phyloP scores from a whole-genome alignment of 2,113 vertebrate genomes.

The Pangasianodon gigas region DNA sequence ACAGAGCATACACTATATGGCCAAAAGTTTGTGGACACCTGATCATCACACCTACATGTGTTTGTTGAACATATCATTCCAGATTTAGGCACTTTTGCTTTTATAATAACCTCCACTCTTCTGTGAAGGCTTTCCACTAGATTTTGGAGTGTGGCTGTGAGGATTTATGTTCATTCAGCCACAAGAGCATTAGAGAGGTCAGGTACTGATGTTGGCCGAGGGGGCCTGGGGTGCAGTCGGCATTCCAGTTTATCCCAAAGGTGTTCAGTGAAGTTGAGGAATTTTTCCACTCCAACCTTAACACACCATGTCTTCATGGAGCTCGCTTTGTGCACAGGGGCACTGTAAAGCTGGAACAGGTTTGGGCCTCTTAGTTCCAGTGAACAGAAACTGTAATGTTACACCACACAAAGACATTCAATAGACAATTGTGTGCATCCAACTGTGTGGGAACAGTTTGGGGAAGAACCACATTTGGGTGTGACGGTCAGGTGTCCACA shows the following conservation, averaged over 20 bases:
- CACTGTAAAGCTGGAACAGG: background rate
- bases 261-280: background rate
- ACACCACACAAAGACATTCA: background rate
- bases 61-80: background rate
- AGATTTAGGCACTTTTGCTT: background rate
- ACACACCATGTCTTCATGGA: background rate
- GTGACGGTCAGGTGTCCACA: background rate
- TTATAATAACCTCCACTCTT: background rate
- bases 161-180: background rate
- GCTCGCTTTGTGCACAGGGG: background rate
- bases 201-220: background rate
- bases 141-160: background rate
- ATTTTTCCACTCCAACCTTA: background rate
- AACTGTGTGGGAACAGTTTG: background rate
- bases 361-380: background rate
- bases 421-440: background rate
- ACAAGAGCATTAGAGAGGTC: background rate
- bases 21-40: background rate
- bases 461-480: background rate
- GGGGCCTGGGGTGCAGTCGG: background rate
- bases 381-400: background rate
- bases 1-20: background rate
- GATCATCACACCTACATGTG: background rate
- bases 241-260: background rate
- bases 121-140: background rate